phyloP scores from a whole-genome alignment of 2,113 vertebrate species.

The Alosa alosa region DNA sequence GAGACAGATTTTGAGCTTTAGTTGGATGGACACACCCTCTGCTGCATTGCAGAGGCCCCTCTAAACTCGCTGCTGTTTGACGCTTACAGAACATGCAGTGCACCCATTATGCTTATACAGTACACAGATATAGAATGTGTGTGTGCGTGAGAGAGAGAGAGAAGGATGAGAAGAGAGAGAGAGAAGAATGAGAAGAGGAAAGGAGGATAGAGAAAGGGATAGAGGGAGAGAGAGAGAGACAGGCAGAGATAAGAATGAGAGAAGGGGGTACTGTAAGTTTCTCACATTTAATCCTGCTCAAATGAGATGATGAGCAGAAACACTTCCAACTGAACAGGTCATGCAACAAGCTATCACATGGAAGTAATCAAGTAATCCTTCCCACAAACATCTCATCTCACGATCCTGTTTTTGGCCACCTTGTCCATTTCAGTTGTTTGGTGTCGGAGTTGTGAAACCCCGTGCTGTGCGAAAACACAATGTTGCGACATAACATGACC shows the following conservation, averaged over 20 bases:
- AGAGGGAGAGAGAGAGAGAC: not conserved
- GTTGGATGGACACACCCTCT: conserved; percentile 46
- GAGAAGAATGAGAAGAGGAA: not conserved
- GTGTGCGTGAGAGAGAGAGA: not conserved
- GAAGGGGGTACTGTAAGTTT: not conserved
- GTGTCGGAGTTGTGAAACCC: not conserved
- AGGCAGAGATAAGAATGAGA: not conserved
- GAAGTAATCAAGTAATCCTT: not conserved
- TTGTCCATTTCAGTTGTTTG: not conserved
- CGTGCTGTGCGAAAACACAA: not conserved
- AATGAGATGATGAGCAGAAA: not conserved
- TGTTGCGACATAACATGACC: not conserved
- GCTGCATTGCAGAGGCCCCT: conserved; percentile 67
- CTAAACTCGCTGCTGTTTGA: conserved; percentile 37
- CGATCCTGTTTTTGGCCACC: not conserved
- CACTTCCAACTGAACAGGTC: not conserved
- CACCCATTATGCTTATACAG: not conserved
- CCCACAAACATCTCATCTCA: not conserved
- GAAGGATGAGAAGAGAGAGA: not conserved
- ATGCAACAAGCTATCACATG: not conserved
- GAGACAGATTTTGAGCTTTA: conserved; percentile 9
- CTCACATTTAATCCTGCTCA: not conserved
- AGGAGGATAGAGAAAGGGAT: not conserved
- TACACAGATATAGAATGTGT: not conserved
- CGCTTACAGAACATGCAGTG: conserved; percentile 49